Evolutionary conservation across 1,140 invertebrate genomes (phyloP), one percentile per base, ranked within the genome.

Genomic region (Eupristina koningsbergeri): DNA sequence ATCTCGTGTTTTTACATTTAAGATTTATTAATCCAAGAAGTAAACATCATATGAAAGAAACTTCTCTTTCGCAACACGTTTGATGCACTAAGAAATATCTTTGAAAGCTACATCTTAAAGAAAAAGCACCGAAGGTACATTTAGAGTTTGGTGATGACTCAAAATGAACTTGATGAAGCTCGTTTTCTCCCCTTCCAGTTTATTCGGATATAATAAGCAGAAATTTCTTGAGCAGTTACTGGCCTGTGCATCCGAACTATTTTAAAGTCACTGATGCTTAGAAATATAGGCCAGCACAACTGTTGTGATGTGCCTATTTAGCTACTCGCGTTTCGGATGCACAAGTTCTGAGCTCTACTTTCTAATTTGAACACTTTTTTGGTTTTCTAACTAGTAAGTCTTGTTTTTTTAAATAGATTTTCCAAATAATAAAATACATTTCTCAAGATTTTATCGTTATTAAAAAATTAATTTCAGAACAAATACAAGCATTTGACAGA

Each of bases 201-300:
- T 26, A 26, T 6, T 8, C 41, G 29, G 73, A 31, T 75, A 74
- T 74, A 63, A 71, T 71, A 80, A 80, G 64, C 45, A 11, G n/a
- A 39, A 13, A 45, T 45, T 36, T 34, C 63, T 78, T 47, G 36
- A n/a, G 76, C 53, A 0, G 17, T 9, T 31, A 5, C 50, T 39
- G 8, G 47, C 13, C 19, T 76, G 67, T 45, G 29, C 29, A 64
- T 80, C 69, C 81, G 83, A 88, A 89, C 90, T 91, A 91, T 92
- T 92, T 91, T 89, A 83, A 91, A 89, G 81, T 89, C 84, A 85
- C 36, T 78, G 86, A 89, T 91, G 91, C 91, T 91, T 89, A 89
- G 90, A 89, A 90, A 92, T 92, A 91, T 91, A 86, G 90, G 91
- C 90, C 91, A 91, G 84, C 88, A 34, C 29, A 67, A n/a, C 53